Evolutionary conservation across 2,113 vertebrate species (phyloP), one percentile per base, ranked within the genome.

Genomic region (Orycteropus afer): DNA sequence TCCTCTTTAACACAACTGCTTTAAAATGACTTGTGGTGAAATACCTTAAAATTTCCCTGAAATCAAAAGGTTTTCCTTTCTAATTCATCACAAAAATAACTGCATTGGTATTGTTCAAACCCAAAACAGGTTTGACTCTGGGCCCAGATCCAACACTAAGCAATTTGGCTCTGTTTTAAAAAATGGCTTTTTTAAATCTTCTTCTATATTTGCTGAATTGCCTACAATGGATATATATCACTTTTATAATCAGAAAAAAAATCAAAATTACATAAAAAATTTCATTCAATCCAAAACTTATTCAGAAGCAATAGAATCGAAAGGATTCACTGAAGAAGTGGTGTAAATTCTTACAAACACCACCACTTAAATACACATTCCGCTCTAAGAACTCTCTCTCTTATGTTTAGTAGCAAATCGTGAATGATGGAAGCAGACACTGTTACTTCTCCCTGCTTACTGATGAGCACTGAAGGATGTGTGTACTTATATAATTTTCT

Each of bases 21-120:
- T 93, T 89, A 86, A 89, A 87, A 93, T 86, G 80, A 94, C 59
- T 91, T 88, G 25, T 42, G 59, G 59, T 61, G 80, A 90, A 92
- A 67, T 85, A 87, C 25, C 51, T 53, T 89, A 76, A 91, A 73
- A 90, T 69, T 82, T 12, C 32, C 65, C 76, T 82, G 61, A 12
- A 88, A 82, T 65, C 80, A 77, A 78, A 95, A 61, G 6, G 8
- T 23, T 84, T 90, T 92, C 82, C 65, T 90, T 80, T 76, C 27
- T 40, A 80, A 22, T 80, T 90, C 49, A 80, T 96, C 67, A 84
- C 37, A 85, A 91, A 86, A 95, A 93, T 73, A 80, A 74, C 9
- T 47, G 7, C 59, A 57, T 1, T 34, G 17, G 20, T 90, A 40
- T 82, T 87, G 79, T 78, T 92, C 74, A 94, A 92, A 92, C 37